A percentile compares a stretch with the other conserved stretches of the same genome.
Conservation (phyloP, 1,140 invertebrate genomes). For the Drosophila sturtevanti region DNA sequence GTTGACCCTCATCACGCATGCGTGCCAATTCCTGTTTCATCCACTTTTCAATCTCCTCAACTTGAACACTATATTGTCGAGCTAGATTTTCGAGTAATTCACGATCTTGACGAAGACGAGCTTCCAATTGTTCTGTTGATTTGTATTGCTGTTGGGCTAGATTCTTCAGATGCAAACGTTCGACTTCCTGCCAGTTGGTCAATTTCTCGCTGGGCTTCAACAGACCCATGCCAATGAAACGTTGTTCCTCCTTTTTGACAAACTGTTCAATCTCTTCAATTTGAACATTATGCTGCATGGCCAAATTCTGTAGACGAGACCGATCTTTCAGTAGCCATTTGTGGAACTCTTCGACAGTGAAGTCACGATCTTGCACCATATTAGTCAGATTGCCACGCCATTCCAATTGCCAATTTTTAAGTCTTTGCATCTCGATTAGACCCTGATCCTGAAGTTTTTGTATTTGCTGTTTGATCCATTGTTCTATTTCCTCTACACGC, state of each 20-base stretch:
- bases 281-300: slow-evolving; percentile 79
- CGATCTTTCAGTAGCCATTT: slow-evolving; percentile 78
- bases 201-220: slow-evolving; percentile 77
- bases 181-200: slow-evolving; percentile 80
- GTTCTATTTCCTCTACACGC: slow-evolving; percentile 77
- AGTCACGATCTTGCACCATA: slow-evolving; percentile 78
- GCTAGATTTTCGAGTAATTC: slow-evolving; percentile 68
- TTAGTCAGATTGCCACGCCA: slow-evolving; percentile 79
- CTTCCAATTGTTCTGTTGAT: slow-evolving; percentile 76
- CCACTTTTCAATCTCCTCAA: slow-evolving; percentile 76
- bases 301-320: slow-evolving; percentile 61
- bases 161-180: slow-evolving; percentile 70
- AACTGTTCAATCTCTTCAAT: slow-evolving; percentile 80
- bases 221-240: slow-evolving; percentile 74
- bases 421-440: slow-evolving; percentile 70
- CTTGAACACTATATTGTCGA: slow-evolving; percentile 72
- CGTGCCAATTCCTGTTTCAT: slow-evolving; percentile 78
- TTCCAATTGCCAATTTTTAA: slow-evolving; percentile 74
- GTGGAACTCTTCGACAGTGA: slow-evolving; percentile 78
- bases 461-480: slow-evolving; percentile 78
- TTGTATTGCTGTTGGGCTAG: slow-evolving; percentile 77
- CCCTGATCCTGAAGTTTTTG: slow-evolving; percentile 66
- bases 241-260: slow-evolving; percentile 77
- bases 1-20: slow-evolving; percentile 74
- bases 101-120: slow-evolving; percentile 69